Evolutionary conservation across 2,888 invertebrate genomes (phyloP).

Genomic region (Ypsolopha scabrella): DNA sequence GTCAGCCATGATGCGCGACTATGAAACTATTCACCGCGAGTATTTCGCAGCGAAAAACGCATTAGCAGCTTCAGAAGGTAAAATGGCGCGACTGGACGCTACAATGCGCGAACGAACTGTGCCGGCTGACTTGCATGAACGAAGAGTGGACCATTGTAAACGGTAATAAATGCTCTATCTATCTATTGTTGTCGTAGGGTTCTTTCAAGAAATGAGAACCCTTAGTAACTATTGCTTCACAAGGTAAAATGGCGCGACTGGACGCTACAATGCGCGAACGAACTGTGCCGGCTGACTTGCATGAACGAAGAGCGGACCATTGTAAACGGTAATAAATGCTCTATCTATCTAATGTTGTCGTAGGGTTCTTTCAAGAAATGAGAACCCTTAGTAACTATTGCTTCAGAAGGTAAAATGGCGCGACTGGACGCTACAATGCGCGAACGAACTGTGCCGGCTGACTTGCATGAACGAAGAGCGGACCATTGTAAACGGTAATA

Average conservation of each 20-base stretch:
- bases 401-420: conserved; percentile 70
- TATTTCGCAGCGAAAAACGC: conserved; percentile 70
- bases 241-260: conserved; percentile 70
- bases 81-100: conserved; percentile 67
- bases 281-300: conserved; percentile 73
- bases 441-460: conserved; percentile 69
- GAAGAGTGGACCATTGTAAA: conserved; percentile 80
- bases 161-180: no score
- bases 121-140: conserved; percentile 74
- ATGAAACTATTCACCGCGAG: conserved; percentile 74
- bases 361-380: no score
- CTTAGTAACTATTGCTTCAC: no score
- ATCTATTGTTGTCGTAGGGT: no score
- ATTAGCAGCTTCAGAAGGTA: conserved; percentile 69
- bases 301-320: conserved; percentile 77
- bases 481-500: conserved; percentile 79
- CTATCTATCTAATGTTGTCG: no score
- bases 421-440: conserved; percentile 64
- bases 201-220: no score
- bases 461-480: conserved; percentile 75
- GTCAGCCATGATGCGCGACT: conserved; percentile 74
- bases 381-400: no score
- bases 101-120: conserved; percentile 65
- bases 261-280: conserved; percentile 60
- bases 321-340: conserved; percentile 75